These are phyloP conservation scores for Graphium colonna DNA, from an alignment of 2,888 invertebrate genomes.

Conservation along the genomic window DNA sequence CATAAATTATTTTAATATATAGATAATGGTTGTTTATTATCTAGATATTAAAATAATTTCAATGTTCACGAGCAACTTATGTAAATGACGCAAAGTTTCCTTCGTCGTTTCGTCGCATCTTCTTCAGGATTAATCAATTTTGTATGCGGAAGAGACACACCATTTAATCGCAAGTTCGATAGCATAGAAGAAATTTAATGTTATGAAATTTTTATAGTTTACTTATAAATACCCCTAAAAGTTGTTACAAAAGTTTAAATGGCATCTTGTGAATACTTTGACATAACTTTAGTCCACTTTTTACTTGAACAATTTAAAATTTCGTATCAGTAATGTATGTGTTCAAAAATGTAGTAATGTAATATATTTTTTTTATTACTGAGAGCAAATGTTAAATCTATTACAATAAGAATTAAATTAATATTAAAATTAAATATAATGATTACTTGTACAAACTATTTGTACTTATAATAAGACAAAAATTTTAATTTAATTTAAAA, in stretches of 20 bases:
- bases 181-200: neutral
- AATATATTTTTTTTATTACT: too few species aligned
- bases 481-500: neutral
- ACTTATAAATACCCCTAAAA: neutral
- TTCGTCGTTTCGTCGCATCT: neutral
- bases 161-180: slow-evolving; percentile 3
- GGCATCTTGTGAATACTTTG: too few species aligned
- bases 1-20: too few species aligned
- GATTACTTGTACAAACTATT: neutral
- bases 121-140: slow-evolving; percentile 14
- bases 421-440: neutral
- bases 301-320: too few species aligned
- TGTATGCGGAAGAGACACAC: slow-evolving; percentile 4
- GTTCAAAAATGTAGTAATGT: too few species aligned
- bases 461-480: neutral
- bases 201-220: neutral
- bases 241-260: neutral
- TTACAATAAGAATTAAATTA: neutral
- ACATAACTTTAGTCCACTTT: too few species aligned
- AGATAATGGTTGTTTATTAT: too few species aligned
- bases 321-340: too few species aligned
- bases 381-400: too few species aligned
- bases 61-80: too few species aligned
- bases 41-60: too few species aligned
- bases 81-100: neutral